These are phyloP conservation scores for Hirtodrosophila duncani DNA, from an alignment of 2,888 invertebrate species.

Conservation along the genomic window DNA sequence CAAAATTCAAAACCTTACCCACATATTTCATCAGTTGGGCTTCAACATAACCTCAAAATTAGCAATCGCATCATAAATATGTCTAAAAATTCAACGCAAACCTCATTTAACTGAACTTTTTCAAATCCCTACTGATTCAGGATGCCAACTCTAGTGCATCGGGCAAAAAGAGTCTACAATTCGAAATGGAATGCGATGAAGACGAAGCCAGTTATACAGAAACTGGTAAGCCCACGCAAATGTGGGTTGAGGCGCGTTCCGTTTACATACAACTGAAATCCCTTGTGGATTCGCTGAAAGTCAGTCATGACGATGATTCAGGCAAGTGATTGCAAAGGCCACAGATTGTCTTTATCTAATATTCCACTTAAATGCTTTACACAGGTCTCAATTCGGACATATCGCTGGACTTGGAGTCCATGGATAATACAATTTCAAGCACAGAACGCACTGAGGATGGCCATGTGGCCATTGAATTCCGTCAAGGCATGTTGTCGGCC, in stretches of 20 bases:
- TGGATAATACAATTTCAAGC: conserved; percentile 79
- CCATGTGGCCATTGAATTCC: conserved; percentile 79
- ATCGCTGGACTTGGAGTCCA: conserved; percentile 81
- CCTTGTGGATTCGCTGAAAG: conserved; percentile 86
- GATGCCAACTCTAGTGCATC: conserved; percentile 73
- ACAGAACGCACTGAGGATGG: conserved; percentile 62
- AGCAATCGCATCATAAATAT: too few relatives aligned
- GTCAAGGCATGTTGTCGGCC: conserved; percentile 83
- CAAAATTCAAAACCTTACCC: too few relatives aligned
- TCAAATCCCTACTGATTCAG: conserved; percentile 31
- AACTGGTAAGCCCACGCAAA: conserved; percentile 79
- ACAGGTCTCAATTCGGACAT: conserved; percentile 85
- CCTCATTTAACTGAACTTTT: neutral
- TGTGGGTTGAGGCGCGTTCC: conserved; percentile 83
- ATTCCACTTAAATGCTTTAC: neutral
- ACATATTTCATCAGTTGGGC: too few relatives aligned
- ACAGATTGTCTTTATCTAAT: neutral
- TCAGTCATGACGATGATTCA: conserved; percentile 87
- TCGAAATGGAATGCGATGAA: conserved; percentile 92
- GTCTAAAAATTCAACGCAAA: conserved; percentile 2
- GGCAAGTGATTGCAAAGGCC: conserved; percentile 77
- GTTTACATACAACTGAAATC: conserved; percentile 87
- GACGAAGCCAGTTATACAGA: conserved; percentile 80
- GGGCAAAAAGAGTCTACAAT: conserved; percentile 85
- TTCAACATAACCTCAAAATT: too few relatives aligned